Conservation (phyloP, 2,797 vertebrate genomes). For the Diplodus sargus region DNA sequence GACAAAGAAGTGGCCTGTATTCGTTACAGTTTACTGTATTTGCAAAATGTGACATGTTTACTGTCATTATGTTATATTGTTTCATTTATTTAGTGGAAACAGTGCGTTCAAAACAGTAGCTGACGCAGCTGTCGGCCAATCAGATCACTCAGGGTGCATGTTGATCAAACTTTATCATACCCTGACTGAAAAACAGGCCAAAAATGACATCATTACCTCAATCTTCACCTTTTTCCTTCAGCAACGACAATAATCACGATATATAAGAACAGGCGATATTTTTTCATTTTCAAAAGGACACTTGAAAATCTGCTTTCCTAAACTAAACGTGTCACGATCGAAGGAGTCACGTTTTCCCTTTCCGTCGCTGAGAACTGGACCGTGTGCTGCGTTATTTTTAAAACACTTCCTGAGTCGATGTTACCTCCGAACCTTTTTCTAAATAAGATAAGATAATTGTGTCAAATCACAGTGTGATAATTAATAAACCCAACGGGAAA, state of each 20-base stretch:
- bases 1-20: no score
- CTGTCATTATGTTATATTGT: no score
- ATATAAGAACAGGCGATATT: background rate
- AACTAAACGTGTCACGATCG: background rate
- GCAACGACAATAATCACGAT: background rate
- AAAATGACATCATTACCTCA: background rate
- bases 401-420: constrained; percentile 28
- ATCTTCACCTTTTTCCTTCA: background rate
- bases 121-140: no score
- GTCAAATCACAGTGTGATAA: constrained; percentile 59
- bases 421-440: constrained; percentile 59
- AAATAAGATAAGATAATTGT: constrained; percentile 65
- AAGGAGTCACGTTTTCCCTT: constrained; percentile 17
- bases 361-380: background rate
- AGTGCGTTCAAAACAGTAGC: no score
- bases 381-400: constrained; percentile 44
- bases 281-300: background rate
- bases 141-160: no score
- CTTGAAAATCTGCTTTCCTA: background rate
- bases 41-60: no score
- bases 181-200: background rate
- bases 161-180: background rate
- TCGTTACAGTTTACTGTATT: no score
- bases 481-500: constrained; percentile 61
- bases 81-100: no score